Percentiles rank a stretch among this genome's conserved stretches.
phyloP scores from a whole-genome alignment of 1,140 invertebrate species.

The Penaeus indicus region DNA sequence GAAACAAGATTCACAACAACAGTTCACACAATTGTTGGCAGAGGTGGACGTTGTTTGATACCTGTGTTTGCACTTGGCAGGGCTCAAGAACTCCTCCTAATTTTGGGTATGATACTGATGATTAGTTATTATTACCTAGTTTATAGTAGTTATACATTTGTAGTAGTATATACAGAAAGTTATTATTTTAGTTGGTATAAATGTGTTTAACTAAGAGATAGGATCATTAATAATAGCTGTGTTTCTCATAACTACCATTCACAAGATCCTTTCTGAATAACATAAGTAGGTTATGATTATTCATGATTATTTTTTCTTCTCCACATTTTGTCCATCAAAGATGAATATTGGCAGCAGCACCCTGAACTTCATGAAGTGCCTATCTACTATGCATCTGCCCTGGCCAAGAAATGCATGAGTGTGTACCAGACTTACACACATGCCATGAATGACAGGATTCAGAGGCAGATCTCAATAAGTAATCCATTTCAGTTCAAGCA shows the following conservation, averaged over 20 bases:
- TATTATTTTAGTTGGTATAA: no score
- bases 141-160: background rate
- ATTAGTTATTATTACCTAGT: conserved; percentile 53
- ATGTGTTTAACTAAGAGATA: no score
- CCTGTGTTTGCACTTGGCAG: conserved; percentile 98
- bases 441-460: conserved; percentile 98
- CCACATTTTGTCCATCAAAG: conserved; percentile 71
- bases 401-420: conserved; percentile 99
- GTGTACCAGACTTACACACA: conserved; percentile 99
- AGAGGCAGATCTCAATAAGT: conserved; percentile 95
- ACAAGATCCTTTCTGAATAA: background rate
- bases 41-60: conserved; percentile 97
- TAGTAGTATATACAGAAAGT: background rate
- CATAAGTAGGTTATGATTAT: background rate
- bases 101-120: conserved; percentile 78
- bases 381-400: conserved; percentile 98
- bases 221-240: no score
- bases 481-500: conserved; percentile 99
- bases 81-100: conserved; percentile 96
- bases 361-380: conserved; percentile 99
- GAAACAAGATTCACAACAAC: conserved; percentile 95
- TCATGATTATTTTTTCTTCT: background rate
- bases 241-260: no score
- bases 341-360: conserved; percentile 98
- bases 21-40: conserved; percentile 94